Evolutionary conservation across 2,888 invertebrate species (phyloP), one percentile per base, ranked within the genome.

Genomic region (Metalampra italica): DNA sequence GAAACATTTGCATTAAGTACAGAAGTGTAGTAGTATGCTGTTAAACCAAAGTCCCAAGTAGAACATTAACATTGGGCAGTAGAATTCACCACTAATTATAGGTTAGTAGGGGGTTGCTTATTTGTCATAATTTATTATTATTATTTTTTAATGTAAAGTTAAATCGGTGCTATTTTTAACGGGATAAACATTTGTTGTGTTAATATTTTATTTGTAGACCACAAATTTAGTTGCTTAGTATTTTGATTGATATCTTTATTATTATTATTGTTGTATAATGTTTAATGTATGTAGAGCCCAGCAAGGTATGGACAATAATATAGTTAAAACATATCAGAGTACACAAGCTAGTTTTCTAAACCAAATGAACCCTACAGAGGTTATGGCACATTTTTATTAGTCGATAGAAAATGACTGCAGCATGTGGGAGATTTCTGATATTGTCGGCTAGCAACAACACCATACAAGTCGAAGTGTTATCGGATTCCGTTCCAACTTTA

Each of bases 121-220:
- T 29, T 52, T 22, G 12, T 47, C 5, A 22, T 22, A 22, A 36
- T 50, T 51, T n/a, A n/a, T n/a, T n/a, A n/a, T 41, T 47, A 39
- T 47, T 44, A 34, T 44, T 51, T 55, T 49, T 45, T 48, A 48
- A 44, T 49, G 57, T 60, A 65, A 70, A 64, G 66, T 76, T 74
- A 45, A 72, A 80, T 82, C 79, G 84, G 86, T 85, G 85, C 85
- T 85, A 83, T 75, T 73, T 72, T 73, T 66, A 55, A 51, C 54
- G 49, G 49, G 55, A 52, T 15, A 39, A 45, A 29, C 29, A 36
- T 4, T 36, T 44, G 15, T 36, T 44, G n/a, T 39, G 39, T 13
- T 38, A 13, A n/a, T 12, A 14, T n/a, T 46, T 13, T 44, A 39
- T 36, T 46, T 32, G 43, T 36, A 22, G 22, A 22, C 22, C 22